phyloP scores from a whole-genome alignment of 64 coral and sea anemone species.

The Dendronephthya gigantea region DNA sequence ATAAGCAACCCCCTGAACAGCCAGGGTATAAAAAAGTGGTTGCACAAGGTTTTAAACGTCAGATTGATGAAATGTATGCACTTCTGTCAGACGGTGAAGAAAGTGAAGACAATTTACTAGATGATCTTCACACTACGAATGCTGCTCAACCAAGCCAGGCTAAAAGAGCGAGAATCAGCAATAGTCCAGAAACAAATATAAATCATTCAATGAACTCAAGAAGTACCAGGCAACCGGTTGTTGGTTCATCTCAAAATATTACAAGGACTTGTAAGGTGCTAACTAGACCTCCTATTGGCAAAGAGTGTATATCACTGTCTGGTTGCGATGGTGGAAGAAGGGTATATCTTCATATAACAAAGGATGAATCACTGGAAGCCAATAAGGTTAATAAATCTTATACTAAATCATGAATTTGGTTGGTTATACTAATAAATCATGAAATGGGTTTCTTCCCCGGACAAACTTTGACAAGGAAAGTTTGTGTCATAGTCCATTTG shows the following conservation, averaged over 20 bases:
- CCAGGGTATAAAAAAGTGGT: neutral
- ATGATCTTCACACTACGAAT: neutral
- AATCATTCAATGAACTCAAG: neutral
- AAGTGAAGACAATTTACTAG: neutral
- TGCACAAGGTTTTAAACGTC: constrained; percentile 22
- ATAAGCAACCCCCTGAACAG: neutral
- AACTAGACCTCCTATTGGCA: constrained; percentile 44
- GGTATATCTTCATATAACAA: neutral
- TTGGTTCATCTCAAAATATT: neutral
- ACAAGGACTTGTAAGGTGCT: constrained; percentile 8
- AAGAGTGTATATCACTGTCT: constrained; percentile 41
- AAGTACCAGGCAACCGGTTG: neutral
- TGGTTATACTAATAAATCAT: too few species aligned
- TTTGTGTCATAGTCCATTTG: too few species aligned
- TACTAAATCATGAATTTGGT: too few species aligned
- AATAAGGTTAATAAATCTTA: neutral
- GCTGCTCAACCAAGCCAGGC: neutral
- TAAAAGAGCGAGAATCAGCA: neutral
- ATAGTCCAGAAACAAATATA: neutral
- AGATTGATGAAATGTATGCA: constrained; percentile 52
- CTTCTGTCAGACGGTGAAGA: constrained; percentile 38
- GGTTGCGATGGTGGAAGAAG: constrained; percentile 34
- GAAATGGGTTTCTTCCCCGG: too few species aligned
- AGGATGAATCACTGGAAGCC: neutral
- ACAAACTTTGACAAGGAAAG: too few species aligned